Base-by-base conservation (phyloP, 2,888 invertebrate species). In the Steinernema carpocapsae region DNA sequence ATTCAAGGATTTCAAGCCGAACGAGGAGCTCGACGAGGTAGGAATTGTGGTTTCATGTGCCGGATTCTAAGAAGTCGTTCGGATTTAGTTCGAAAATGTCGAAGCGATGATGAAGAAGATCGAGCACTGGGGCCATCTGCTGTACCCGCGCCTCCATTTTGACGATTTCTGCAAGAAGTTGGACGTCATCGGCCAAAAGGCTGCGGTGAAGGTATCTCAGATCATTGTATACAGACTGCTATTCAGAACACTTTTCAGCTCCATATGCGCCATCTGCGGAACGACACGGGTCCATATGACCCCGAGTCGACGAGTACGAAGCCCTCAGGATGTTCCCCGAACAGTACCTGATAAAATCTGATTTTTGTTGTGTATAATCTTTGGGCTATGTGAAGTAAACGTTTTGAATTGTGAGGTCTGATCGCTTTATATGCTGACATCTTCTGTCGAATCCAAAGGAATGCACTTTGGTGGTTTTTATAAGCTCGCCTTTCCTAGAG, bases 41-140 rank as follows among this genome's bases (percentile, higher is more conserved):
- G 3, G 64, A 29, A 22, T 26, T 24, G 2, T 19, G 48, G 14
- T 19, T 2, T 3, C 6, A 48, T 48, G 48, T 48, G 48, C 14
- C 7, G 6, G 6, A 12, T 22, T 56, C 3, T 56, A 17, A 48
- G 4, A 7, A 4, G 14, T 29, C 32, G 3, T 29, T n/a, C 64
- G 1, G 17, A 29, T 64, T 29, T 32, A 64, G 64, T 64, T 29
- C 37, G 64, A 64, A 17, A 64, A 64, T 17, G 29, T 64, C 17
- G 32, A 64, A n/a, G 32, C 17, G 1, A 64, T 64, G 4, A 64
- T 64, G 64, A 64, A 64, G 19, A 64, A 37, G 14, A 37, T 64
- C 32, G 64, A 64, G 64, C 64, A 64, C 64, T 64, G 64, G 64
- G 64, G 64, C 14, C 64, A 64, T n/a, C 64, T 64, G 10, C 32